Conservation (phyloP, 2,113 vertebrate genomes). For the Arothron firmamentum region DNA sequence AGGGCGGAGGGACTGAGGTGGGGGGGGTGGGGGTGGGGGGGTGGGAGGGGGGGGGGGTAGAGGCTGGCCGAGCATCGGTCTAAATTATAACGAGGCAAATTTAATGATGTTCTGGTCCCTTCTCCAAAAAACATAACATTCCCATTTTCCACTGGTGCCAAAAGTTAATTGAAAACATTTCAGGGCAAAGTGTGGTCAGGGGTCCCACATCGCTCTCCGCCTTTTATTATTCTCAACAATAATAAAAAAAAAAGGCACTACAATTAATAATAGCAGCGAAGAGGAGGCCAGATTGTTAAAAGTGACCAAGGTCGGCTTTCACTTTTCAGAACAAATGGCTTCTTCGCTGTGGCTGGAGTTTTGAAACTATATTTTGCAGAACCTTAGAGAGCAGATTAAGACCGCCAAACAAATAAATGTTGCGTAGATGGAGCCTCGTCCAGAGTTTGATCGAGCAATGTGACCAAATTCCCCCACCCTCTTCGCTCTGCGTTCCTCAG, state of each 20-base stretch:
- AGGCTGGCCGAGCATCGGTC: constrained; percentile 58
- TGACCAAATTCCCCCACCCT: constrained; percentile 21
- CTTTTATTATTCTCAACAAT: constrained; percentile 84
- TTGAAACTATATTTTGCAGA: background rate
- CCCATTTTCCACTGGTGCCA: constrained; percentile 77
- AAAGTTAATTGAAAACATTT: constrained; percentile 67
- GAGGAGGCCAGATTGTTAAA: constrained; percentile 41
- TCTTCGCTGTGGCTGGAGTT: constrained; percentile 7
- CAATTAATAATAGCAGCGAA: constrained; percentile 68
- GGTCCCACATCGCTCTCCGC: constrained; percentile 68
- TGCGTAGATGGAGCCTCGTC: constrained; percentile 1
- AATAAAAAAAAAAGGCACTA: constrained; percentile 81
- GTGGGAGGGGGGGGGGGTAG: constrained; percentile 63
- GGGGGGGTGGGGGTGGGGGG: constrained; percentile 58
- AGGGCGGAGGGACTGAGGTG: constrained; percentile 37
- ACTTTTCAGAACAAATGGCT: constrained; percentile 25
- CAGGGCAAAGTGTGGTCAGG: constrained; percentile 76
- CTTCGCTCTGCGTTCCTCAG: constrained; percentile 22
- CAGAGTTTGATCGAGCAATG: constrained; percentile 1
- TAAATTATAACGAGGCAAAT: constrained; percentile 85
- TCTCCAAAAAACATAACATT: constrained; percentile 74
- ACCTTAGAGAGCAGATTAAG: background rate
- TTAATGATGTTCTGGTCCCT: constrained; percentile 87
- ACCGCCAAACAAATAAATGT: background rate
- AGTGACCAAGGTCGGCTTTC: constrained; percentile 35